phyloP scores from a whole-genome alignment of 2,113 vertebrate genomes.

The Falcunculus frontatus region DNA sequence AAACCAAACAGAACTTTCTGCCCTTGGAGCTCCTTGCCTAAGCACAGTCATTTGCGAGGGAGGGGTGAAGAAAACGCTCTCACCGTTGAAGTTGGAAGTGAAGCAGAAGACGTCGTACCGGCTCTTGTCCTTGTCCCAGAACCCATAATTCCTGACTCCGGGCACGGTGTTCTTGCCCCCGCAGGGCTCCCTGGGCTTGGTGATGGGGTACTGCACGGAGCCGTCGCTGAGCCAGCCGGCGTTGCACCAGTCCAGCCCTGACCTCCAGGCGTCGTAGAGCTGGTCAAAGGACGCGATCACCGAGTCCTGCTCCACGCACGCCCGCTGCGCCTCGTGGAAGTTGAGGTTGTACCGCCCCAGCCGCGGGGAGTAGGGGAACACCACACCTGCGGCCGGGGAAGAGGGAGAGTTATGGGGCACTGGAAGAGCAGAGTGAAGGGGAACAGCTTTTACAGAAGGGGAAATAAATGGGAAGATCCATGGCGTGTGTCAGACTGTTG shows the following conservation, averaged over 20 bases:
- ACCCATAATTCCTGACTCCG: conserved; percentile 89
- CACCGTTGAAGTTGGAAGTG: conserved; percentile 81
- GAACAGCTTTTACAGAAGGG: neutral
- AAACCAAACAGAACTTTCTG: neutral
- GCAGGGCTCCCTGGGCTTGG: conserved; percentile 84
- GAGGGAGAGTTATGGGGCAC: neutral
- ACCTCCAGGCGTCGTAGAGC: conserved; percentile 83
- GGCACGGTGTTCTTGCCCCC: conserved; percentile 82
- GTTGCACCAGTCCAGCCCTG: conserved; percentile 94
- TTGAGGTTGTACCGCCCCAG: conserved; percentile 89
- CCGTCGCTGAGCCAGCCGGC: conserved; percentile 93
- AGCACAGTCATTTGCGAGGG: rapidly evolving
- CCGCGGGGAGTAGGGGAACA: conserved; percentile 87
- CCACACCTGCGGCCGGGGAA: conserved; percentile 76
- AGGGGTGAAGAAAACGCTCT: neutral
- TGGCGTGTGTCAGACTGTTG: rapidly evolving
- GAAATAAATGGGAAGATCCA: no score
- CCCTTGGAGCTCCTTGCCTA: neutral
- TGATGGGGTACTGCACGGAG: conserved; percentile 93
- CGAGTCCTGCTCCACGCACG: conserved; percentile 83
- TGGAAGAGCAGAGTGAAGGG: neutral
- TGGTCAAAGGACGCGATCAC: conserved; percentile 86
- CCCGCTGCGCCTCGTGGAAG: conserved; percentile 78
- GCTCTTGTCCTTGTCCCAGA: conserved; percentile 79
- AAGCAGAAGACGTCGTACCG: conserved; percentile 93